phyloP scores from a whole-genome alignment of 2,797 vertebrate species.

The Enteromius paludinosus region DNA sequence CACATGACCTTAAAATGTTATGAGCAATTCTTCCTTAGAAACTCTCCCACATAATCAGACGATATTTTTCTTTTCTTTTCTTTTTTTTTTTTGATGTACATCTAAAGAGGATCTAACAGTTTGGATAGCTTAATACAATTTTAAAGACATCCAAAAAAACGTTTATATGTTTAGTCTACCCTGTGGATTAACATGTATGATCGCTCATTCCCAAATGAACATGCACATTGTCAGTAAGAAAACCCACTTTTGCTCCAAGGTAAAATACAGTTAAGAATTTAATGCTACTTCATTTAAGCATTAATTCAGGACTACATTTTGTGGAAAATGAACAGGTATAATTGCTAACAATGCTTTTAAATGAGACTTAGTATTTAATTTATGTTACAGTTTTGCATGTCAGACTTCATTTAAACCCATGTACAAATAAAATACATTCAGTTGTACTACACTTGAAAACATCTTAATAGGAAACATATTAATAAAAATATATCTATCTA shows the following conservation, averaged over 20 bases:
- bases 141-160: not conserved
- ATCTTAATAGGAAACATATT: slow-evolving; percentile 38
- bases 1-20: not conserved
- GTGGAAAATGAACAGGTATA: not conserved
- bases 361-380: slow-evolving; percentile 1
- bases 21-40: slow-evolving; percentile 1
- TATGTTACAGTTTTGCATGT: not conserved
- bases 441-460: not conserved
- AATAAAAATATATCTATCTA: not conserved
- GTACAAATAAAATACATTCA: not conserved
- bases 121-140: not conserved
- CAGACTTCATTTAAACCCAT: not conserved
- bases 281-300: not conserved
- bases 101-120: not conserved
- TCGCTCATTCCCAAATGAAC: not conserved
- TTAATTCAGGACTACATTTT: not conserved
- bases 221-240: not conserved
- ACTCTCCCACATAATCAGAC: not conserved
- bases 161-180: not conserved
- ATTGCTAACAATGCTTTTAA: not conserved
- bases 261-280: not conserved
- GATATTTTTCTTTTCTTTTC: not conserved
- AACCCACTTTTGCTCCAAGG: not conserved
- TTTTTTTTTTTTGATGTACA: not conserved
- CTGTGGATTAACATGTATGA: not conserved